A percentile compares a stretch with the other conserved stretches of the same genome.
Evolutionary conservation across 2,888 invertebrate species (phyloP).

Genomic region (Empis livida): DNA sequence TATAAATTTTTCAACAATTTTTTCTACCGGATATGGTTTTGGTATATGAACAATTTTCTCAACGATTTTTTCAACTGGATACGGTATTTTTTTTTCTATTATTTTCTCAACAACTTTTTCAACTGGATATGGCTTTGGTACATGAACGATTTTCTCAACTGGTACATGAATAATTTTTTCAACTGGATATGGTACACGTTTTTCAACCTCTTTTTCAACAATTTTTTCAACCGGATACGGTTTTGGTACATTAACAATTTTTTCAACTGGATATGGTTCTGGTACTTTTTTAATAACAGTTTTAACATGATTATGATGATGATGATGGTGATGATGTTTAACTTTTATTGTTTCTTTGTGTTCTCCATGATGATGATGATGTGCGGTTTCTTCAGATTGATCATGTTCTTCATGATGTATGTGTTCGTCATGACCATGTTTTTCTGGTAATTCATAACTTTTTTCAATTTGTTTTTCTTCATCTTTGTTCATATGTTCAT

Average conservation of each 20-base stretch:
- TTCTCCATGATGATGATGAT: constrained; percentile 13
- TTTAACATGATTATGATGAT: constrained; percentile 50
- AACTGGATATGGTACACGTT: constrained; percentile 16
- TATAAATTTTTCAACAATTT: constrained; percentile 12
- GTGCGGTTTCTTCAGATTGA: background rate
- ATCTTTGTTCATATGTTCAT: constrained; percentile 23
- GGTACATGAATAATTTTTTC: constrained; percentile 37
- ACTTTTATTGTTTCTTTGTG: constrained; percentile 25
- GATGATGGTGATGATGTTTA: constrained; percentile 51
- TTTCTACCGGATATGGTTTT: constrained; percentile 22
- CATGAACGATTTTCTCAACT: constrained; percentile 28
- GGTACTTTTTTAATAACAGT: constrained; percentile 44
- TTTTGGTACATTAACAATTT: constrained; percentile 45
- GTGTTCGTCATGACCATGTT: constrained; percentile 1
- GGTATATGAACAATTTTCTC: constrained; percentile 39
- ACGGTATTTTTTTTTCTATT: constrained; percentile 41
- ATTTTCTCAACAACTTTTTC: constrained; percentile 34
- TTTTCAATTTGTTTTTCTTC: constrained; percentile 12
- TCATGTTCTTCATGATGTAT: constrained; percentile 1
- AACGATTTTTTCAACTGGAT: constrained; percentile 21
- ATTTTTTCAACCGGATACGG: constrained; percentile 40
- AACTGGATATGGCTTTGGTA: constrained; percentile 36
- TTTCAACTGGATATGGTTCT: constrained; percentile 41
- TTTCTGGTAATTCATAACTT: constrained; percentile 15
- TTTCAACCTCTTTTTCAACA: constrained; percentile 21